Conservation (phyloP, 2,888 invertebrate genomes). For the Polia nebulosa region DNA sequence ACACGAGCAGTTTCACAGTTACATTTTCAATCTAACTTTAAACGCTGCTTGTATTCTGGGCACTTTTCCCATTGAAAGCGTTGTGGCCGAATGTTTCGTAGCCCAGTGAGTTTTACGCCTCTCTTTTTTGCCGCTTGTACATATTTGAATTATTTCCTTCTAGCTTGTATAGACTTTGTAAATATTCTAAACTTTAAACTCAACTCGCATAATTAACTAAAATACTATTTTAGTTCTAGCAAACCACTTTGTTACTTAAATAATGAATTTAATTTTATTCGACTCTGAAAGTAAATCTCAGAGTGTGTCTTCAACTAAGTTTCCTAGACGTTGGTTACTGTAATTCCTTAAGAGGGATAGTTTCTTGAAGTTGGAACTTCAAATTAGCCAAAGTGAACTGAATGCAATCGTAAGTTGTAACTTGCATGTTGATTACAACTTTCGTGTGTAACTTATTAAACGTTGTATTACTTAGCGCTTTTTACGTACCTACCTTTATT, state of each 20-base stretch:
- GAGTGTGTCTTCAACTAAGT: background rate
- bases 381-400: background rate
- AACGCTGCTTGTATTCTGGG: too few species aligned
- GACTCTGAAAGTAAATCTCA: too few species aligned
- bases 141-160: too few species aligned
- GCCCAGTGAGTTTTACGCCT: too few species aligned
- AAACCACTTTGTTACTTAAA: background rate
- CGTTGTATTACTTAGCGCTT: background rate
- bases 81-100: too few species aligned
- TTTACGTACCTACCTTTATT: too few species aligned
- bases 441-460: background rate
- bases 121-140: too few species aligned
- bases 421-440: background rate
- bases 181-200: background rate
- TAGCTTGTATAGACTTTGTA: too few species aligned
- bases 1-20: background rate
- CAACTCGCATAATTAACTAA: background rate
- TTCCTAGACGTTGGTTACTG: background rate
- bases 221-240: background rate
- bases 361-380: background rate
- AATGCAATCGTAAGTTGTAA: background rate
- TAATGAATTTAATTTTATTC: background rate
- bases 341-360: background rate
- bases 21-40: background rate
- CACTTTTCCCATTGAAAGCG: too few species aligned